Base-by-base conservation (phyloP, 2,797 vertebrate species). In the Semaprochilodus insignis region DNA sequence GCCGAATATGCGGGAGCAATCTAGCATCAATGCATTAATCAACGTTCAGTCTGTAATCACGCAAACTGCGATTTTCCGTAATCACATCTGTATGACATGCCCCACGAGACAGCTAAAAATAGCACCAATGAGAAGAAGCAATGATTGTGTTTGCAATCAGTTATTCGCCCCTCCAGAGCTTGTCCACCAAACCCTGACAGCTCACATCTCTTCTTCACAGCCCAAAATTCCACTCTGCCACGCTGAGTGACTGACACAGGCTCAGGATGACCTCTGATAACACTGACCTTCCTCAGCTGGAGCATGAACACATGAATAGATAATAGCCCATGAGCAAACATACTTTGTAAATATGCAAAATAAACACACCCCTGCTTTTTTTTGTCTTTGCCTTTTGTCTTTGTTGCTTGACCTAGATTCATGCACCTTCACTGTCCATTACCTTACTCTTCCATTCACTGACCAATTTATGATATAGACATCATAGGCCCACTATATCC, bases 131-230 rank as follows among this genome's bases (percentile, higher is more conserved):
- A 31, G 14, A 27, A 17, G 27, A 54, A 31, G 16, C 3, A 52
- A 23, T 48, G 69, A 72, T 48, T 72, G 69, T 66, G 65, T 66
- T 66, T 36, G 65, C 19, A 36, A 34, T 66, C 65, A 66, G 65
- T 36, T 27, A 34, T 66, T 83, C 74, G 72, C 60, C 76, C 62
- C 67, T 84, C 78, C 79, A 62, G 73, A 34, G 36, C 16, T 4
- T 80, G 67, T 44, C 34, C 52, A 74, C 69, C 14, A 52, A 25
- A 7, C 31, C 73, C 17, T 76, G 48, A 71, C 44, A 75, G 73
- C 36, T 48, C 44, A 15, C 77, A 13, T 48, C 44, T 48, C 44
- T 63, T 71, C 65, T 63, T 55, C 69, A 44, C 27, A 66, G 77
- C 82, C 62, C 69, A 65, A 60, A 63, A 62, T 8, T 31, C 70